Evolutionary conservation across 2,888 invertebrate species (phyloP), one percentile per base, ranked within the genome.

Genomic region (Tholera decimalis): DNA sequence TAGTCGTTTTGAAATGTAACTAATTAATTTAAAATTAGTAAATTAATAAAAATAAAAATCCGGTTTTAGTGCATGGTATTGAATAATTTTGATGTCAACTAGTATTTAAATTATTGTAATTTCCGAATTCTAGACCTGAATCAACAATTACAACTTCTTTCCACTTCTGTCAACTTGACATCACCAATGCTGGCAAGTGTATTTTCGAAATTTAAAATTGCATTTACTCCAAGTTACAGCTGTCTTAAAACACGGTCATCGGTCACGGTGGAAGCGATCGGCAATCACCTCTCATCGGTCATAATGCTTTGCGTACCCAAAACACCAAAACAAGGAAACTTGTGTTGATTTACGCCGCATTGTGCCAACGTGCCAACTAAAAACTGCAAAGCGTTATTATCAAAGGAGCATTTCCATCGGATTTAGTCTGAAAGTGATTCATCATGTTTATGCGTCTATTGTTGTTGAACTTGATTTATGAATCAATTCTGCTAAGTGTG

Each of bases 261-360:
- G 37, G 54, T 57, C 41, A 51, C 47, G 47, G 70, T 73, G 73
- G 64, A 77, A 77, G 69, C 73, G 61, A 55, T 66, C 59, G 76
- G 69, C 73, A 59, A 55, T 66, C 59, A 64, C 68, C 69, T 74
- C 51, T 67, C n/a, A n/a, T n/a, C 57, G 69, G 62, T 75, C 70
- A 66, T 69, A 49, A 44, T 50, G 51, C 28, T 18, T 57, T 55
- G 39, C 71, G 62, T 63, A 54, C 57, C 71, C 75, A 76, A 79
- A 82, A 83, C 33, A 50, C 68, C 78, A 80, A 78, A 83, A 85
- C 79, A 83, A 77, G 77, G 71, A 69, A 77, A 77, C 55, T 73
- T 54, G 57, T 73, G 76, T 76, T 83, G 83, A 84, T 84, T 85
- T 84, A 85, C 67, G 69, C 76, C 24, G 74, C 73, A 78, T 76